A percentile compares a stretch with the other conserved stretches of the same genome.
phyloP scores from a whole-genome alignment of 2,113 vertebrate genomes.

The Colaptes auratus region DNA sequence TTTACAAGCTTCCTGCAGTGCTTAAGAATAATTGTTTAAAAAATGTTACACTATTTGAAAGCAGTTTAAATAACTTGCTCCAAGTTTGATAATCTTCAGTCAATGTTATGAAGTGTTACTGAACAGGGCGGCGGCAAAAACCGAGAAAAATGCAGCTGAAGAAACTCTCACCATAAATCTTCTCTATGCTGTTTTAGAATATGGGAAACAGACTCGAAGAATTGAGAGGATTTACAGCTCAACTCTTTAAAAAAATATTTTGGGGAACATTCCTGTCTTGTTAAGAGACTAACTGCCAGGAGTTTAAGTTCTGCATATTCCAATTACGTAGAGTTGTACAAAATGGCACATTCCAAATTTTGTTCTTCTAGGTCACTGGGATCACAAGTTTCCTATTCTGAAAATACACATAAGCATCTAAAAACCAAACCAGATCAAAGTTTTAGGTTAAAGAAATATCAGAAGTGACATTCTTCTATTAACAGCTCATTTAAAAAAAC shows the following conservation, averaged over 20 bases:
- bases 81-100: neutral
- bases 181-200: neutral
- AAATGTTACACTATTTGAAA: conserved; percentile 1
- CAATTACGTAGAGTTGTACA: neutral
- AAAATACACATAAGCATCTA: neutral
- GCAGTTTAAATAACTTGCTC: neutral
- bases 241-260: neutral
- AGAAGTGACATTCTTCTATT: neutral
- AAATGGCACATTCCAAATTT: neutral
- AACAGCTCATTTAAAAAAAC: neutral
- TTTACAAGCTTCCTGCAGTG: conserved; percentile 80
- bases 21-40: conserved; percentile 64
- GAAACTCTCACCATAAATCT: neutral
- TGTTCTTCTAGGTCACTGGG: neutral
- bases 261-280: neutral
- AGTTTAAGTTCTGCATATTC: neutral
- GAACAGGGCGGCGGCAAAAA: neutral
- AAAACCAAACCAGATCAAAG: neutral
- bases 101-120: neutral
- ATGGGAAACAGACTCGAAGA: neutral
- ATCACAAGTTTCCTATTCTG: neutral
- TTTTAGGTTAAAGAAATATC: neutral
- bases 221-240: neutral
- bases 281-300: neutral
- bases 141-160: neutral